Evolutionary conservation across 2,888 invertebrate genomes (phyloP).

Genomic region (Digitonthophagus gazella): DNA sequence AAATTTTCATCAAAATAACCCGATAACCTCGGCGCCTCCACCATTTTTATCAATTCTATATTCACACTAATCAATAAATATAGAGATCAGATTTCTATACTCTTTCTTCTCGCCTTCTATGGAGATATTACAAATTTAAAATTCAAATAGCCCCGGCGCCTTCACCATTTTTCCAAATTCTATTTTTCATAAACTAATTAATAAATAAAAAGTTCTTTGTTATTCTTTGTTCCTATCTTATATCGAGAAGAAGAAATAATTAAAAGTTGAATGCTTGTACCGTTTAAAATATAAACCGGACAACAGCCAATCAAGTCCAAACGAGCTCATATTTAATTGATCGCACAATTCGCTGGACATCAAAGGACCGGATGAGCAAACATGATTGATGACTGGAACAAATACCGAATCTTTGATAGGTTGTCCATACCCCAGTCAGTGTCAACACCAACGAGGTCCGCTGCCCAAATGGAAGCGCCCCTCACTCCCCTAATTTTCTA

Average conservation of each 20-base stretch:
- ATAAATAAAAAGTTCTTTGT: too few species aligned
- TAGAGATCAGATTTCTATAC: too few species aligned
- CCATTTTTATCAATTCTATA: not conserved
- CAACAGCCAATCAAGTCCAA: not conserved
- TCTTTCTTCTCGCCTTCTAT: too few species aligned
- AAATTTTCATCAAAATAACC: not conserved
- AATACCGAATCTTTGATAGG: not conserved
- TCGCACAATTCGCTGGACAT: not conserved
- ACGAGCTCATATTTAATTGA: not conserved
- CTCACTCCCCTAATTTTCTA: not conserved
- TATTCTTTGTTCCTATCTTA: too few species aligned
- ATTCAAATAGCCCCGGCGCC: too few species aligned
- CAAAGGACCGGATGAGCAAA: not conserved
- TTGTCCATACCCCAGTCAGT: not conserved
- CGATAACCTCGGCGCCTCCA: not conserved
- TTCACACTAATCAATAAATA: too few species aligned
- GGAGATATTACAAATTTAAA: too few species aligned
- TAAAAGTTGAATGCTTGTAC: not conserved
- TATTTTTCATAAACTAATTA: too few species aligned
- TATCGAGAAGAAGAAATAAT: too few species aligned
- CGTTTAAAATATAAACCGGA: not conserved
- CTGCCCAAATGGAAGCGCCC: not conserved
- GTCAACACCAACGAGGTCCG: not conserved
- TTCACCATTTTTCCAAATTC: too few species aligned
- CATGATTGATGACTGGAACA: not conserved